Conservation (phyloP, 1,140 invertebrate genomes). For the Aphelenchoides fujianensis region DNA sequence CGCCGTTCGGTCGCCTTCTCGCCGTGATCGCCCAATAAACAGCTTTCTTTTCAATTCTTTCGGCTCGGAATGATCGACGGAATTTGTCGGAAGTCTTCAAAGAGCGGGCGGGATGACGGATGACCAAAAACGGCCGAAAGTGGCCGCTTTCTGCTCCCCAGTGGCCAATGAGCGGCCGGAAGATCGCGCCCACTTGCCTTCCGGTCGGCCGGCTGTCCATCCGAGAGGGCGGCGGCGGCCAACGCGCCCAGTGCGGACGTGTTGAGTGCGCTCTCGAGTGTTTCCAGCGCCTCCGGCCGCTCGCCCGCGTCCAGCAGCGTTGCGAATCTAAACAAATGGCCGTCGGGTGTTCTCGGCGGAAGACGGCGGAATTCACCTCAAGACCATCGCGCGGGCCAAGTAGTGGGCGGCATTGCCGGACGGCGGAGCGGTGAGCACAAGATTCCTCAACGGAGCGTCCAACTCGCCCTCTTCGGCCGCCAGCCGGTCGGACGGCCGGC, state of each 20-base stretch:
- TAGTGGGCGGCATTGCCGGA: constrained; percentile 8
- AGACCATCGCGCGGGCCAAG: not conserved
- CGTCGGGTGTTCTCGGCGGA: not conserved
- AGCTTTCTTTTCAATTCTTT: not conserved
- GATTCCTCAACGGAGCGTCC: not conserved
- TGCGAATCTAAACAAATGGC: constrained; percentile 9
- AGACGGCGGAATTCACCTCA: not conserved
- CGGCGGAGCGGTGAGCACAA: constrained; percentile 8
- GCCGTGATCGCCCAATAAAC: not conserved
- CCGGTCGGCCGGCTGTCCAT: not conserved
- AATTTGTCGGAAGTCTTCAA: not conserved
- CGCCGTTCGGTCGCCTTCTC: not conserved
- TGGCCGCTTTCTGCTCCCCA: not conserved
- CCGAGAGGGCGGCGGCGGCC: not conserved
- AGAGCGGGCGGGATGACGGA: not conserved
- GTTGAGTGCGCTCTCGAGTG: not conserved
- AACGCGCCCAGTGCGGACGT: constrained; percentile 5
- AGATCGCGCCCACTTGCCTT: constrained; percentile 1
- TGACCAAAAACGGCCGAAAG: not conserved
- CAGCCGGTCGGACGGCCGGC: not conserved
- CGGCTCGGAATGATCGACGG: not conserved
- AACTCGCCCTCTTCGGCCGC: not conserved
- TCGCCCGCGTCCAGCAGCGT: not conserved
- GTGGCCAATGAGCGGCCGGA: not conserved
- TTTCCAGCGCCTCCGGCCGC: not conserved